These are phyloP conservation scores for Tribolium madens DNA, from an alignment of 1,140 invertebrate species.

Conservation along the genomic window DNA sequence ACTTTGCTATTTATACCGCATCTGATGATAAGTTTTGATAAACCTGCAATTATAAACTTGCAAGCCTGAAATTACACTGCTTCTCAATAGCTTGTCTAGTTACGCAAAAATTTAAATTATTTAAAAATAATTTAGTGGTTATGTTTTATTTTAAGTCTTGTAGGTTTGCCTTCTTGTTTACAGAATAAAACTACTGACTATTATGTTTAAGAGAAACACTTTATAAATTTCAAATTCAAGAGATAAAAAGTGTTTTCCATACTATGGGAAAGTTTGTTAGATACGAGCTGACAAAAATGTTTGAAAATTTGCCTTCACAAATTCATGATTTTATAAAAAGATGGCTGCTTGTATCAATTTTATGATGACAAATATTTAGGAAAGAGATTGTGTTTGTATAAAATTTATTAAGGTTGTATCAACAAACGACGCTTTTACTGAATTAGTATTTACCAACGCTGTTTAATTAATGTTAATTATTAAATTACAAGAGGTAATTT, in stretches of 20 bases:
- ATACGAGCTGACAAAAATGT: conserved; percentile 4
- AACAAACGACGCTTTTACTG: conserved; percentile 10
- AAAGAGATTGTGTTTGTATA: conserved; percentile 28
- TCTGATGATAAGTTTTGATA: too few relatives aligned
- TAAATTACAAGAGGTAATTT: neutral
- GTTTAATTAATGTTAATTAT: conserved; percentile 27
- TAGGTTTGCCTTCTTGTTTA: neutral
- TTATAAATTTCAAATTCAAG: conserved; percentile 28
- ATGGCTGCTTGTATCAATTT: conserved; percentile 18
- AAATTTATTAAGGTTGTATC: conserved; percentile 14
- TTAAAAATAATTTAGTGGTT: too few relatives aligned
- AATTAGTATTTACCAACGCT: conserved; percentile 5
- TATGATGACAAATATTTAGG: conserved; percentile 26
- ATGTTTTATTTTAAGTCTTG: neutral
- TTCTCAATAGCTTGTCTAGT: too few relatives aligned
- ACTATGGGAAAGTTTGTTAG: conserved; percentile 30
- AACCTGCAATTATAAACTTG: too few relatives aligned
- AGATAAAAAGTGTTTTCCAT: conserved; percentile 32
- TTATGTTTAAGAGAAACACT: conserved; percentile 21
- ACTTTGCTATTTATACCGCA: too few relatives aligned
- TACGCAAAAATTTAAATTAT: too few relatives aligned
- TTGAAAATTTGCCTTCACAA: conserved; percentile 19
- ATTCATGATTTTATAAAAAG: conserved; percentile 23
- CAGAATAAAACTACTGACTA: conserved; percentile 1
- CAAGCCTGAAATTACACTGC: too few relatives aligned